Conservation (phyloP, 2,113 vertebrate genomes). For the Pteronura brasiliensis region DNA sequence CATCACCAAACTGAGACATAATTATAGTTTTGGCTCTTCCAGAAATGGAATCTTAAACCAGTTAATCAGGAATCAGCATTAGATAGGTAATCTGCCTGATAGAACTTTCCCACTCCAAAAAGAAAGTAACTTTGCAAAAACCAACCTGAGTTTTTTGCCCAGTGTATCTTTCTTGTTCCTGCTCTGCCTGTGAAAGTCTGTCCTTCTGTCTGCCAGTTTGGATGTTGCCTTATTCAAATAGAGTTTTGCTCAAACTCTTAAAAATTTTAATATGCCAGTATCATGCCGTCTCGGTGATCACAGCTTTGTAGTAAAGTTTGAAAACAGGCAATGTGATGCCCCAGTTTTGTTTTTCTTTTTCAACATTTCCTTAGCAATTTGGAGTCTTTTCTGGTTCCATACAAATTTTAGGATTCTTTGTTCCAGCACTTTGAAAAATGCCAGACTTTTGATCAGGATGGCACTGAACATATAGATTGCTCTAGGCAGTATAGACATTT, state of each 20-base stretch:
- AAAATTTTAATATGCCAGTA: not conserved
- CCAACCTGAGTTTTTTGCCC: not conserved
- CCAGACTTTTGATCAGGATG: too few species aligned
- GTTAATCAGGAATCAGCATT: not conserved
- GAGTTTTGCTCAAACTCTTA: not conserved
- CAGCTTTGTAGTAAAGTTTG: too few species aligned
- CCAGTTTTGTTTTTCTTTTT: too few species aligned
- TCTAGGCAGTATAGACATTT: too few species aligned
- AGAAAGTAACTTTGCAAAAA: not conserved
- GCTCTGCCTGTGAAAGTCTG: not conserved
- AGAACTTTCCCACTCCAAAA: not conserved
- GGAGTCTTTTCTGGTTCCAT: too few species aligned
- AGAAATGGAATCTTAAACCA: not conserved
- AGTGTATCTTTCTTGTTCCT: not conserved
- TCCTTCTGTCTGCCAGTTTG: not conserved
- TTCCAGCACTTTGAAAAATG: too few species aligned
- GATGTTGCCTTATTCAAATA: not conserved
- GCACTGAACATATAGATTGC: too few species aligned
- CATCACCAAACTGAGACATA: not conserved
- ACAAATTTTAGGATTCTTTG: too few species aligned
- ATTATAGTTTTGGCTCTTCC: not conserved
- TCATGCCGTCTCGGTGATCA: too few species aligned
- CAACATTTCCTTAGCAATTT: too few species aligned
- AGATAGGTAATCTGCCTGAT: not conserved
- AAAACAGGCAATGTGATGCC: too few species aligned